Conservation (phyloP, 2,113 vertebrate genomes). For the Phodopus roborovskii region DNA sequence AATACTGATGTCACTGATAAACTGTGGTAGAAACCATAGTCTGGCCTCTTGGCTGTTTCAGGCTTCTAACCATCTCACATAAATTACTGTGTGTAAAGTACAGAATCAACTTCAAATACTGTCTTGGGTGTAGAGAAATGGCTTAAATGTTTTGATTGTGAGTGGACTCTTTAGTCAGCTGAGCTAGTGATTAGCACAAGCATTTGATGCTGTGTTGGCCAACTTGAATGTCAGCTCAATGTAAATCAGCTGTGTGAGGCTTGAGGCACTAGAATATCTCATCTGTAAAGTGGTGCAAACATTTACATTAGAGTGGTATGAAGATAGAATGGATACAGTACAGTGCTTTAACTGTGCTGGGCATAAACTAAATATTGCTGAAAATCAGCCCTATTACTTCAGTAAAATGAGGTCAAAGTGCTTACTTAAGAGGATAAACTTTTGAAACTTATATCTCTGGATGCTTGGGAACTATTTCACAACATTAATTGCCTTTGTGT, state of each 20-base stretch:
- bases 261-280: not conserved
- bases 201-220: not conserved
- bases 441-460: not conserved
- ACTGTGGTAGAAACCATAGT: not conserved
- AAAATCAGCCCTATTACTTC: not conserved
- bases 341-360: not conserved
- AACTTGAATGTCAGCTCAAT: not conserved
- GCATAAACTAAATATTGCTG: not conserved
- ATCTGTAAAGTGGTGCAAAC: not conserved
- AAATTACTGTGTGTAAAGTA: not conserved
- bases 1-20: not conserved
- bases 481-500: not conserved
- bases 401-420: not conserved
- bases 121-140: not conserved
- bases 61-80: not conserved
- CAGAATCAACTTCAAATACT: not conserved
- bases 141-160: not conserved
- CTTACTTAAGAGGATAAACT: not conserved
- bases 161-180: not conserved
- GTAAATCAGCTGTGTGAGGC: not conserved
- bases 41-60: not conserved
- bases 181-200: not conserved
- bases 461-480: not conserved
- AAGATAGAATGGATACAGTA: not conserved
- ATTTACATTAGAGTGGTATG: not conserved